These are phyloP conservation scores for Laothoe populi DNA, from an alignment of 2,888 invertebrate genomes.

Conservation along the genomic window DNA sequence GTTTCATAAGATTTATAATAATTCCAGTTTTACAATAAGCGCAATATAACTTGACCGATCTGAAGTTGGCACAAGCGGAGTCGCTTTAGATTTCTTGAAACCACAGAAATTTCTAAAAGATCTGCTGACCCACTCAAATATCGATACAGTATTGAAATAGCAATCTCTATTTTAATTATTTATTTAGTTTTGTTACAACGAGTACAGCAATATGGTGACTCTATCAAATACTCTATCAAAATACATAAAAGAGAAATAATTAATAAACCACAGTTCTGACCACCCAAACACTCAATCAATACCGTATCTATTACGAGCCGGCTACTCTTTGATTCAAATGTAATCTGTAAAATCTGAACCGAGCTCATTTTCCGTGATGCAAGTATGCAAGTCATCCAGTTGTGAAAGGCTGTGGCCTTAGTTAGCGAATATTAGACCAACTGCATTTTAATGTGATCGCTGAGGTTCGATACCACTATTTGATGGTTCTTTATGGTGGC, in stretches of 20 bases:
- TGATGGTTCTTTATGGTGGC: not conserved
- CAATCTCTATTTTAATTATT: too few species aligned
- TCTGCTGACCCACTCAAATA: too few species aligned
- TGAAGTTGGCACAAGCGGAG: too few species aligned
- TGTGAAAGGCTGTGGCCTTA: slow-evolving; percentile 59
- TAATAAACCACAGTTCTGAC: too few species aligned
- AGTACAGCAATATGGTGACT: too few species aligned
- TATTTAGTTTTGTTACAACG: too few species aligned
- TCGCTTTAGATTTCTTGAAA: too few species aligned
- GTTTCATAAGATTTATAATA: too few species aligned
- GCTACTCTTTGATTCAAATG: slow-evolving; percentile 7
- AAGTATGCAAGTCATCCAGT: slow-evolving; percentile 57
- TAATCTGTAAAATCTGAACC: slow-evolving; percentile 18
- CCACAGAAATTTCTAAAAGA: too few species aligned
- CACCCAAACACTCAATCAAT: not conserved
- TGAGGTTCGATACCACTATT: slow-evolving; percentile 45
- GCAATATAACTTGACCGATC: too few species aligned
- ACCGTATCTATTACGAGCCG: not conserved
- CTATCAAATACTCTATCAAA: not conserved
- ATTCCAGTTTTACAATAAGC: too few species aligned
- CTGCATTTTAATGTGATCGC: slow-evolving; percentile 45
- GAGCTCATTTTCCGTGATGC: slow-evolving; percentile 37
- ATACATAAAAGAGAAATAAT: not conserved
- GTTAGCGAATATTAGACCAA: slow-evolving; percentile 47
- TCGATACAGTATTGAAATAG: too few species aligned